phyloP scores from a whole-genome alignment of 2,797 vertebrate species.

The Oreortyx pictus region DNA sequence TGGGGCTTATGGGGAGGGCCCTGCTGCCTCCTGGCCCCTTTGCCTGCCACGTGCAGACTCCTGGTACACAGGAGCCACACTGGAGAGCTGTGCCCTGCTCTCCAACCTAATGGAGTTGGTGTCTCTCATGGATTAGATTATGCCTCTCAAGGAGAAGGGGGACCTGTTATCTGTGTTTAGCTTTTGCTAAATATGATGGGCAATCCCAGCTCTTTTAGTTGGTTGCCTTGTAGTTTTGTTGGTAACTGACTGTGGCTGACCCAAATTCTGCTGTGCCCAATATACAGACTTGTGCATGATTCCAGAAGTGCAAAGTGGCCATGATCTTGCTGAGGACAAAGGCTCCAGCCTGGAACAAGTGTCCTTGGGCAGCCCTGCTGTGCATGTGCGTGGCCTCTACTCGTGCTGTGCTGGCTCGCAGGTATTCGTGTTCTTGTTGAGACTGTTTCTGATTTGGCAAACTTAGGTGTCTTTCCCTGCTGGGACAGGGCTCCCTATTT shows the following conservation, averaged over 20 bases:
- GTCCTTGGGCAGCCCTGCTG: background rate
- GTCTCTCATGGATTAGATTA: constrained; percentile 20
- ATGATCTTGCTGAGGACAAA: background rate
- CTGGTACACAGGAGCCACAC: background rate
- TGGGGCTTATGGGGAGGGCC: background rate
- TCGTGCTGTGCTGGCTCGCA: background rate
- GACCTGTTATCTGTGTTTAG: constrained; percentile 1
- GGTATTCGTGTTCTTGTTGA: background rate
- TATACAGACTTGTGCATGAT: accelerated
- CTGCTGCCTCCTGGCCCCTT: background rate
- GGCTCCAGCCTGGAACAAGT: background rate
- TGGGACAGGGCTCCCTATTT: background rate
- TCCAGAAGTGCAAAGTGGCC: accelerated
- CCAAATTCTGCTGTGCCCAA: accelerated
- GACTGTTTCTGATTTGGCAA: background rate
- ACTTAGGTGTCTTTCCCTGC: background rate
- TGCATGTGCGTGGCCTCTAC: background rate
- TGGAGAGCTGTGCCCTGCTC: constrained; percentile 17
- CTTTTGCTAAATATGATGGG: background rate
- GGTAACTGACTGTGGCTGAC: background rate
- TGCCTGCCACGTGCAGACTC: background rate
- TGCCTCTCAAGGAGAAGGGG: background rate
- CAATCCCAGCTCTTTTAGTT: background rate
- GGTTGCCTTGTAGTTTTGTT: background rate
- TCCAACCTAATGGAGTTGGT: background rate